Base-by-base conservation (phyloP, 30 jellyfish, hydroid and myxozoan species). In the Hydractinia echinata region DNA sequence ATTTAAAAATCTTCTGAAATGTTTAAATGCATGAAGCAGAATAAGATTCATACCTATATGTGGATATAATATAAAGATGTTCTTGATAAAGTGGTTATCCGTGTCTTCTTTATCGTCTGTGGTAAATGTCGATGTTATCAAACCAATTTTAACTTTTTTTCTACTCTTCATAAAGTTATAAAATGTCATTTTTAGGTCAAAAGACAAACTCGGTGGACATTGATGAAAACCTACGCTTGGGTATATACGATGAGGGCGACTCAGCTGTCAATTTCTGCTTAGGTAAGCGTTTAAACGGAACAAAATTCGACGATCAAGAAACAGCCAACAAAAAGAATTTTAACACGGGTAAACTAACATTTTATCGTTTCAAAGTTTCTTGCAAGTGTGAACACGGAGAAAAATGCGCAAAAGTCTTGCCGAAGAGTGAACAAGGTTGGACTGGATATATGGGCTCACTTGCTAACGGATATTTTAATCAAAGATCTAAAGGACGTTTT, bases 391-490 rank as follows among this genome's bases (percentile, higher is more conserved):
- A 82, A n/a, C 81, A 83, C 15, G 80, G 83, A 5, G 56, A 54
- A 67, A 85, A 67, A 56, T 94, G 99, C 73, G 94, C 95, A 4
- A 81, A 77, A 67, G 90, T 94, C 76, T 79, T 94, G 76, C 99
- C 99, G 0, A 83, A 88, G 82, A 53, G 78, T 4, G 86, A 82
- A 49, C 99, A 94, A 69, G 99, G 96, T 11, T 94, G 99, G 99
- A 85, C 88, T 50, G 99, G 96, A 9, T 94, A 94, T 55, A 94
- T 94, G 99, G 99, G 99, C 50, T 72, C 88, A 51, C 66, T 88
- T 72, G 91, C 89, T 18, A 94, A 94, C 80, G 99, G 99, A 44
- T 84, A 82, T 39, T 88, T 70, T 62, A 88, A 88, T 72, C 84
- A 76, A 11, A 64, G 87, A 11, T 5, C 39, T 44, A 56, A 79